Base-by-base conservation (phyloP, 2,888 invertebrate genomes). In the Keiferia lycopersicella region DNA sequence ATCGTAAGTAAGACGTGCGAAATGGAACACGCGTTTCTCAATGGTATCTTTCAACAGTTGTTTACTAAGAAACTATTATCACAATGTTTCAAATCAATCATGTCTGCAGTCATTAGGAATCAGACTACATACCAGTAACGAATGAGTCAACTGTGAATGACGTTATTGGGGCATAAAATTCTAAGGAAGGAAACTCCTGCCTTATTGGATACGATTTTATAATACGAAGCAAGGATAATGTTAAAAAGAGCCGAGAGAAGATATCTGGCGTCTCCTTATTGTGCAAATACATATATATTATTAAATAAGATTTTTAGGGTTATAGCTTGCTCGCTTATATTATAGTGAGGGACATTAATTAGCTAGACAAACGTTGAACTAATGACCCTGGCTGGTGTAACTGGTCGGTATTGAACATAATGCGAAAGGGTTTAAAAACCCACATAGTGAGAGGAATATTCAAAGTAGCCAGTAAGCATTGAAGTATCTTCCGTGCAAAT, bases 1-100 rank as follows among this genome's bases (percentile, higher is more conserved):
- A 59, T 59, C 41, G 16, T 59, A 18, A 14, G 3, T 59, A 26
- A 26, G 26, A 26, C 12, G 59, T 59, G 59, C 12, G 59, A 59
- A 57, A n/a, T 34, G 10, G 57, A 26, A 14, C 57, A 57, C 1
- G 14, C 14, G 18, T 50, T 50, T 50, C 50, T 50, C 11, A 20
- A 50, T 50, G 50, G 20, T 41, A 39, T n/a, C n/a, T 11, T 41
- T 14, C 12, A 41, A 41, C 3, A 14, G 41, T 8, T 14, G 12
- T 41, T 41, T 45, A 16, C 45, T n/a, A 45, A 11, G 16, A 45
- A 45, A 16, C 4, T 45, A 16, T 45, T 45, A n/a, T 45, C 45
- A 41, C 41, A 41, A 41, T 2, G 41, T 41, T 45, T 45, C 45
- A n/a, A 16, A 16, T n/a, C 18, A 18, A 51, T 51, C 18, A 51